Conservation (phyloP, 2,113 vertebrate species). For the Mandrillus leucophaeus region DNA sequence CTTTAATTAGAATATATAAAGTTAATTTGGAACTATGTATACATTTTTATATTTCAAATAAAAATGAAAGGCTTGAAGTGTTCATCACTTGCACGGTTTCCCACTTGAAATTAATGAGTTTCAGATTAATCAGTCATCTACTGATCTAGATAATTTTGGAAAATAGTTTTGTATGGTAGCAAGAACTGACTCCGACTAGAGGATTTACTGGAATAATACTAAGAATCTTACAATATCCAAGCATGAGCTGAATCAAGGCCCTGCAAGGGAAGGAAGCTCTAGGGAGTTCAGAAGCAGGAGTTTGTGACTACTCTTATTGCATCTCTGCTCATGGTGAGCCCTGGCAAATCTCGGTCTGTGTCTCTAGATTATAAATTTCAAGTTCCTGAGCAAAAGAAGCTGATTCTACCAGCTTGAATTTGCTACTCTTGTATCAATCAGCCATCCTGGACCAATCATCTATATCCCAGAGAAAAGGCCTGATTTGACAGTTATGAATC, state of each 20-base stretch:
- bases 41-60: background rate
- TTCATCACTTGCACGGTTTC: background rate
- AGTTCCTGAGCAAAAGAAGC: background rate
- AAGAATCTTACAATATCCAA: background rate
- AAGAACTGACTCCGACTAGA: background rate
- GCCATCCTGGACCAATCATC: background rate
- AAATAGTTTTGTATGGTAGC: background rate
- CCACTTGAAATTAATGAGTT: background rate
- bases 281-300: background rate
- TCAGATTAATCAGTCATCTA: background rate
- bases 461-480: background rate
- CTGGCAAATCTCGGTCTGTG: background rate
- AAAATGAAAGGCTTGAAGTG: background rate
- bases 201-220: background rate
- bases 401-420: background rate
- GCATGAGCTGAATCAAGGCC: background rate
- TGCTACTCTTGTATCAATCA: background rate
- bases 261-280: background rate
- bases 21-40: conserved; percentile 20
- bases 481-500: background rate
- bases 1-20: conserved; percentile 6
- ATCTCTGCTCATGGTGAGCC: background rate
- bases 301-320: background rate
- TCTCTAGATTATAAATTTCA: background rate
- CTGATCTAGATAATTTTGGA: background rate